phyloP scores from a whole-genome alignment of 1,140 invertebrate species.

The Drosophila lowei region DNA sequence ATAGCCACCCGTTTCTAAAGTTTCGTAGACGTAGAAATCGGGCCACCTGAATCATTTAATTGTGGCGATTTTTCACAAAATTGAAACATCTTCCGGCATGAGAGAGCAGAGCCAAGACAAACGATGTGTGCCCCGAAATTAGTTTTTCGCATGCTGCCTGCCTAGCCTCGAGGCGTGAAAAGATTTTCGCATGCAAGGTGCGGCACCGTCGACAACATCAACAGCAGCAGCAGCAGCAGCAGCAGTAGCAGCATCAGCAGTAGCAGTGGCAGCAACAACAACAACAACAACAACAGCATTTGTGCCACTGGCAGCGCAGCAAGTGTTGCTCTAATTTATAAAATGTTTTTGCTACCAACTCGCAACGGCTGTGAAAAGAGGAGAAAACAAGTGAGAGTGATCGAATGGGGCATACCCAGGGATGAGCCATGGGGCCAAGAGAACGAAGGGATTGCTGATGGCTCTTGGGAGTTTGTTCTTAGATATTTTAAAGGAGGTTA shows the following conservation, averaged over 20 bases:
- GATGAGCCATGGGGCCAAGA: neutral
- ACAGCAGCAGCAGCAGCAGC: conserved; percentile 25
- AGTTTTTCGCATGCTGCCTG: conserved; percentile 75
- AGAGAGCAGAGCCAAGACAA: conserved; percentile 51
- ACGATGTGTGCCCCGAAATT: conserved; percentile 79
- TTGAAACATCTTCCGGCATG: conserved; percentile 79
- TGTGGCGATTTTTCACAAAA: conserved; percentile 77
- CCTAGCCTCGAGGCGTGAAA: conserved; percentile 69
- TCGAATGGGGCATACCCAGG: conserved; percentile 29
- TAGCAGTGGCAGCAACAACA: conserved; percentile 7
- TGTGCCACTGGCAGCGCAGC: conserved; percentile 44
- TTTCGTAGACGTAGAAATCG: conserved; percentile 51
- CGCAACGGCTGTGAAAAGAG: conserved; percentile 2
- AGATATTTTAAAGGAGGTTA: too few species aligned
- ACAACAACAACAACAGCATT: neutral
- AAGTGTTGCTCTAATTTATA: conserved; percentile 81
- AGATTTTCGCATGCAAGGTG: conserved; percentile 79
- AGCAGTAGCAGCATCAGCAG: conserved; percentile 18
- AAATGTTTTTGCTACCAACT: conserved; percentile 72
- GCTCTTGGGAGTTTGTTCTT: too few species aligned
- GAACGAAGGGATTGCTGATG: neutral
- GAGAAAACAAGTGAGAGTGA: conserved; percentile 21
- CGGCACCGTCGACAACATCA: conserved; percentile 45
- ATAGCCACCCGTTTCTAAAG: neutral
- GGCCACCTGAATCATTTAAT: conserved; percentile 75